Evolutionary conservation across 2,888 invertebrate species (phyloP).

Genomic region (Drosophila quasianomalipes): DNA sequence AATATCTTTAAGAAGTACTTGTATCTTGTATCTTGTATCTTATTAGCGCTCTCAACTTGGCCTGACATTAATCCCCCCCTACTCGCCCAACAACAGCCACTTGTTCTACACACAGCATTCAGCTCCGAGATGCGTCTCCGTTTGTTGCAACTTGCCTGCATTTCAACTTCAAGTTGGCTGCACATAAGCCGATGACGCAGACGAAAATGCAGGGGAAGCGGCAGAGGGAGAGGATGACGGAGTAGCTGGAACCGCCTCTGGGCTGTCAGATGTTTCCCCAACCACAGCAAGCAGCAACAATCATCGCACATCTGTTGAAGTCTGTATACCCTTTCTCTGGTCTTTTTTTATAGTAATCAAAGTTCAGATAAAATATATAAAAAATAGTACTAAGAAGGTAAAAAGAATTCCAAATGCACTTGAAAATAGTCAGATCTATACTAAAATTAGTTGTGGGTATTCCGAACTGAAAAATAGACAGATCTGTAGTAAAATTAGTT

Average conservation of each 20-base stretch:
- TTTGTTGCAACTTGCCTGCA: constrained; percentile 52
- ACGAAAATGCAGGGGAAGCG: neutral
- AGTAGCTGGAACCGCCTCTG: constrained; percentile 39
- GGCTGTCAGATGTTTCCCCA: constrained; percentile 28
- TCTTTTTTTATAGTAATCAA: neutral
- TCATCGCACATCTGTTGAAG: neutral
- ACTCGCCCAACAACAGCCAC: constrained; percentile 8
- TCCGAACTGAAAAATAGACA: no score
- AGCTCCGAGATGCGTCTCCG: constrained; percentile 28
- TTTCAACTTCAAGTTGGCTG: constrained; percentile 69
- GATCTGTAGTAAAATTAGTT: no score
- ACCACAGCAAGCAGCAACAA: constrained; percentile 5
- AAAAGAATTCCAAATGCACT: neutral
- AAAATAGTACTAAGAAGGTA: neutral
- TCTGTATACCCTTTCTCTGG: constrained; percentile 5
- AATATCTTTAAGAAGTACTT: constrained; percentile 36
- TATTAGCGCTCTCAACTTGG: constrained; percentile 70
- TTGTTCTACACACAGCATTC: constrained; percentile 11
- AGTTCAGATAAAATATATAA: neutral
- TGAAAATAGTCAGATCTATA: no score
- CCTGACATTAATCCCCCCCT: constrained; percentile 68
- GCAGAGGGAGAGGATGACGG: neutral
- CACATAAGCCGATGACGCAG: constrained; percentile 67
- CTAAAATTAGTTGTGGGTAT: no score
- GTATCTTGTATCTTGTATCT: constrained; percentile 56